phyloP scores from a whole-genome alignment of 2,113 vertebrate genomes.

The Pluvianellus socialis region DNA sequence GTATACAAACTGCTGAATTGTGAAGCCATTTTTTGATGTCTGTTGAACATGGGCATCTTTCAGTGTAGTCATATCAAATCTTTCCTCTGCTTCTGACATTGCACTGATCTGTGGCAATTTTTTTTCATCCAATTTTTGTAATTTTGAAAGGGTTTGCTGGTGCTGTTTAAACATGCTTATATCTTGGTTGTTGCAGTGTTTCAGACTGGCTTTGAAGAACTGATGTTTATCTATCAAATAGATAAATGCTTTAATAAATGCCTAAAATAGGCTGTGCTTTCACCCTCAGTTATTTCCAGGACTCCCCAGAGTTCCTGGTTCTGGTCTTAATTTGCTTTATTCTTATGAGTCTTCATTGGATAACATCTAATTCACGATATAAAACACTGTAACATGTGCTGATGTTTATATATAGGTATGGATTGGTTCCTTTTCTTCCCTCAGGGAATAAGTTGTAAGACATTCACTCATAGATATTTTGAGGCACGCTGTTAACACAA shows the following conservation, averaged over 20 bases:
- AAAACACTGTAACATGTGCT: not conserved
- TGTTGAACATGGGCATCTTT: not conserved
- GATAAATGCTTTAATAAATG: not conserved
- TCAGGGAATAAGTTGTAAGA: not conserved
- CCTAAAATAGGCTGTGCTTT: not conserved
- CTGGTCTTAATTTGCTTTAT: constrained; percentile 7
- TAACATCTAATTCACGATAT: not conserved
- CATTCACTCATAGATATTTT: not conserved
- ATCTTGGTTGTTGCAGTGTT: not conserved
- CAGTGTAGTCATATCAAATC: not conserved
- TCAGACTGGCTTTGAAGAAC: constrained; percentile 3
- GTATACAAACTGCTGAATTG: not conserved
- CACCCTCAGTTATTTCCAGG: not conserved
- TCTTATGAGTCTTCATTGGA: not conserved
- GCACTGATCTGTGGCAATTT: not conserved
- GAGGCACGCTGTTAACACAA: not conserved
- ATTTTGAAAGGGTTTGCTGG: not conserved
- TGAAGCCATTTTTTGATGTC: not conserved
- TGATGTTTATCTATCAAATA: not conserved
- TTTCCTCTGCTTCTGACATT: not conserved
- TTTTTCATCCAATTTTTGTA: not conserved
- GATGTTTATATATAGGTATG: not conserved
- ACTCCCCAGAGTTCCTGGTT: not conserved
- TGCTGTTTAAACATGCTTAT: not conserved
- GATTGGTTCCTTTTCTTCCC: not conserved